Evolutionary conservation across 2,888 invertebrate genomes (phyloP), one percentile per base, ranked within the genome.

Genomic region (Oligia fasciuncula): DNA sequence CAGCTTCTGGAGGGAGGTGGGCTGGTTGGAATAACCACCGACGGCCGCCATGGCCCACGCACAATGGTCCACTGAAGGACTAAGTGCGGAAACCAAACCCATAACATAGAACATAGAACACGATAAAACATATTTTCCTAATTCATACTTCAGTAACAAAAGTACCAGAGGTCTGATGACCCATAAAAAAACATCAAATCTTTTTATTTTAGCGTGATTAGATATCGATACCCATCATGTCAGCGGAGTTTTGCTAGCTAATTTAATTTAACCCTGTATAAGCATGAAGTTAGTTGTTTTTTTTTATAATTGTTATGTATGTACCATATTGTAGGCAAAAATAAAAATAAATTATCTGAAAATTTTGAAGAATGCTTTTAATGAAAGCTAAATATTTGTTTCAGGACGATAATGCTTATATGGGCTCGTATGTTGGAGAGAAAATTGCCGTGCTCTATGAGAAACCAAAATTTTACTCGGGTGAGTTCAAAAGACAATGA

Each of bases 381-480:
- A 23, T 40, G 11, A 40, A 65, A 65, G 4, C 5, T 23, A 19
- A 19, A 65, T 65, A 19, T 40, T 65, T 40, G 23, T 40, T 85
- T 75, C 70, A 95, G 95, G 92, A 76, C 90, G 1, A 79, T 89
- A 76, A 94, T 94, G 94, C 88, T 95, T 14, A 81, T 91, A 75
- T 93, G 94, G 93, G 92, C 94, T 35, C 87, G 91, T 40, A 81
- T 90, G 73, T 84, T 94, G 76, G 95, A 95, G 86, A 85, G 76
- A 0, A 90, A 90, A 74, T 87, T 90, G 57, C 85, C 90, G 43
- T 77, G 81, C 62, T 83, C 90, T 35, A 84, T 89, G 60, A 89
- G 88, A 76, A 91, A 86, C 43, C 81, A 73, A 40, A 68, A 75
- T 43, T 85, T 90, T 71, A 90, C 90, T 40, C 29, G 68, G 75